Conservation (phyloP, 2,797 vertebrate genomes). For the Phalanger gymnotis region DNA sequence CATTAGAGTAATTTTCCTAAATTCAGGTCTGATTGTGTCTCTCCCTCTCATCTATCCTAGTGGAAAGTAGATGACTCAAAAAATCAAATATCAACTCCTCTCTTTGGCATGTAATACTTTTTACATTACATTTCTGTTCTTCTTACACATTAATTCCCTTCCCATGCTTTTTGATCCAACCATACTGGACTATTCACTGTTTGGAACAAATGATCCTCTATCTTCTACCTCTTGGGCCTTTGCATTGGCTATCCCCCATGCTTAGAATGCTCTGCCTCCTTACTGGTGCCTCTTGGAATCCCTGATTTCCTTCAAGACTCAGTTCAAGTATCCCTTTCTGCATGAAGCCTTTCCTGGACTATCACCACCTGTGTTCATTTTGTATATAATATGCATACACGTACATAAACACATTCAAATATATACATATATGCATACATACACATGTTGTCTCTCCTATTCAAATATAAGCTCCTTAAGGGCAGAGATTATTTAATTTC, state of each 20-base stretch:
- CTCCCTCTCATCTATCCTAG: background rate
- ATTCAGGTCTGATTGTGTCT: background rate
- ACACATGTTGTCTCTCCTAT: background rate
- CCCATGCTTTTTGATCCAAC: background rate
- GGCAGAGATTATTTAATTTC: background rate
- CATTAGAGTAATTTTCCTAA: background rate
- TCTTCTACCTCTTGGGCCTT: background rate
- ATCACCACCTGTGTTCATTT: background rate
- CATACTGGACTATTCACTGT: background rate
- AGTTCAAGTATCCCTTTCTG: background rate
- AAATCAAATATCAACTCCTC: background rate
- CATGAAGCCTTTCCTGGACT: background rate
- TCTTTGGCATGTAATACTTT: background rate
- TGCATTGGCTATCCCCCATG: background rate
- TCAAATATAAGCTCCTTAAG: background rate
- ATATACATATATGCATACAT: background rate
- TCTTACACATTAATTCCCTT: background rate
- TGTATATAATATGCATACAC: background rate
- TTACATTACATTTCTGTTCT: background rate
- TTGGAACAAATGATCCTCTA: background rate
- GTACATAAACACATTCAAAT: background rate
- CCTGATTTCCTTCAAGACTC: background rate
- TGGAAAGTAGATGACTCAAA: background rate
- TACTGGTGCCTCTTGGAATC: background rate
- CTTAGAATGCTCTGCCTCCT: background rate